Conservation (phyloP, 2,113 vertebrate species). For the Muntiacus muntjak region DNA sequence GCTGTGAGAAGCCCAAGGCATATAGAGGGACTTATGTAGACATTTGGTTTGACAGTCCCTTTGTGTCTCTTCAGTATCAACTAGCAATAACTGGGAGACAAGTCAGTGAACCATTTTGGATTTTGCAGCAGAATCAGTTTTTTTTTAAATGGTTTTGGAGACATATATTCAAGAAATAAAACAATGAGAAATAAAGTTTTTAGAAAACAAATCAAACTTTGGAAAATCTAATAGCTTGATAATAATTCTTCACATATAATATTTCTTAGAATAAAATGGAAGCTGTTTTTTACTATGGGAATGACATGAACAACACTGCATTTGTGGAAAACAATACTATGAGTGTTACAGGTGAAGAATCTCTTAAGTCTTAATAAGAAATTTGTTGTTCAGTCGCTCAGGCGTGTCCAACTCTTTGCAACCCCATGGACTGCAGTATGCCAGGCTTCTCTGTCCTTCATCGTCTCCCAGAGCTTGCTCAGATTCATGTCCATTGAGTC, state of each 20-base stretch:
- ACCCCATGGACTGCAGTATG: neutral
- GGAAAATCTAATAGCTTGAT: neutral
- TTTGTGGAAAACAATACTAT: neutral
- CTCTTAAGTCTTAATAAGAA: neutral
- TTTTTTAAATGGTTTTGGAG: neutral
- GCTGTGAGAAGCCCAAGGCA: neutral
- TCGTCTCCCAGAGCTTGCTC: neutral
- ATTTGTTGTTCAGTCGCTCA: neutral
- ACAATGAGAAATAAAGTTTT: neutral
- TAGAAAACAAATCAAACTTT: neutral
- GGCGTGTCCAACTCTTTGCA: rapidly evolving
- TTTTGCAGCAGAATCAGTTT: neutral
- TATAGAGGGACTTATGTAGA: neutral
- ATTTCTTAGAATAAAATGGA: neutral
- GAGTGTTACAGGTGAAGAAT: neutral
- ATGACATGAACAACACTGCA: neutral
- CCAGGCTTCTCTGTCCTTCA: neutral
- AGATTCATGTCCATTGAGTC: neutral
- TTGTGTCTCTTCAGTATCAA: neutral
- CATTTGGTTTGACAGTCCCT: neutral
- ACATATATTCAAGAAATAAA: neutral
- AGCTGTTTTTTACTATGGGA: neutral
- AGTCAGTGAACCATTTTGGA: neutral
- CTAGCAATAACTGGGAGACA: neutral
- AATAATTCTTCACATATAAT: neutral